Conservation (phyloP, 1,140 invertebrate species). For the Globodera ellingtonae region DNA sequence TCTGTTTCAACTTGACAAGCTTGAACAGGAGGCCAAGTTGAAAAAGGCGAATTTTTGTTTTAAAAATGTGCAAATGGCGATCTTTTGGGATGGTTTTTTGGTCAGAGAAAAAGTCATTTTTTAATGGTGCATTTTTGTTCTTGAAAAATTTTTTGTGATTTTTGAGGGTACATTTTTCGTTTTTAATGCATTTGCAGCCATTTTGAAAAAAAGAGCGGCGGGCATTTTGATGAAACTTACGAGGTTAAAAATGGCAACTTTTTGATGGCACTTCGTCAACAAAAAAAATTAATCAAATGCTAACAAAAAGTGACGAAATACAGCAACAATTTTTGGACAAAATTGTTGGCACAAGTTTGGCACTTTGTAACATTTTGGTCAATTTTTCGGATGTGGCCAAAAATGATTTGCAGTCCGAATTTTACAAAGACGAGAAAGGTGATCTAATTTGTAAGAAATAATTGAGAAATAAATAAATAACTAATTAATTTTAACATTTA, state of each 20-base stretch:
- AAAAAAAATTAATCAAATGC: background rate
- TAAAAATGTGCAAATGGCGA: too few species aligned
- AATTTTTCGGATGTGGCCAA: background rate
- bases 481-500: too few species aligned
- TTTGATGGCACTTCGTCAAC: background rate
- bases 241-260: background rate
- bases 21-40: too few species aligned
- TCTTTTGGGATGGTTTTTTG: too few species aligned
- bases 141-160: too few species aligned
- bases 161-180: too few species aligned
- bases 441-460: too few species aligned
- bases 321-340: background rate
- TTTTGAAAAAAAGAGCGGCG: background rate
- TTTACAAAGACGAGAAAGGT: background rate
- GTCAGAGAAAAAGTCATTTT: too few species aligned
- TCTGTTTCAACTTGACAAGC: too few species aligned
- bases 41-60: too few species aligned
- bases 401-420: background rate
- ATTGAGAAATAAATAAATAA: too few species aligned
- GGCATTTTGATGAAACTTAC: background rate
- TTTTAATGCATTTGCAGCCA: background rate
- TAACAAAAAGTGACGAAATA: background rate
- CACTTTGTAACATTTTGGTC: background rate
- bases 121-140: too few species aligned
- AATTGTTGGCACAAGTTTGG: background rate